Evolutionary conservation across 2,113 vertebrate genomes (phyloP), one percentile per base, ranked within the genome.

Genomic region (Pachypanchax playfairii): DNA sequence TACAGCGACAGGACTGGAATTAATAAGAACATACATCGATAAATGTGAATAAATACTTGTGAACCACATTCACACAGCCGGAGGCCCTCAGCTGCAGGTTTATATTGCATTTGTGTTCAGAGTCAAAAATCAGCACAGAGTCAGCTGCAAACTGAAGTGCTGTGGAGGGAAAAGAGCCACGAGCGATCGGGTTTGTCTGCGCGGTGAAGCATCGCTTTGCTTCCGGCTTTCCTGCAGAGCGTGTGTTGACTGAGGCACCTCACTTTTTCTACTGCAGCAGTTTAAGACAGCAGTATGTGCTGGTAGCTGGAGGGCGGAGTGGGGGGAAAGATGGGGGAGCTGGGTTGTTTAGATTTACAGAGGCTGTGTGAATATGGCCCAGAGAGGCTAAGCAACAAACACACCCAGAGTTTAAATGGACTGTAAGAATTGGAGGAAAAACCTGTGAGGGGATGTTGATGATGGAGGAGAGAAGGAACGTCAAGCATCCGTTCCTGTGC

Each of bases 21-120:
- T 87, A 70, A 89, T 89, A 87, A 86, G 83, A 90, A 92, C 87
- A 87, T 48, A 92, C 90, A 90, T 82, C 88, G 89, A 87, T 90
- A 90, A 90, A 90, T 90, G 90, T 80, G 74, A 75, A 83, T 86
- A 84, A 90, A 87, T 80, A 91, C 75, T 68, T 28, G 64, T 78
- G 84, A 86, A 79, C 73, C 75, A 79, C 26, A 72, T 80, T 88
- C 84, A 86, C 83, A 87, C 77, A 79, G 84, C 73, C 21, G 25
- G 12, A 44, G 54, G 53, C 1, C 18, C 63, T 58, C 63, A 20
- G 73, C 17, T 33, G 25, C 73, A 78, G 51, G 46, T 50, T 38
- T 14, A 21, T 18, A 26, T 28, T 42, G 52, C 44, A 9, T 65
- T 24, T 48, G 54, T 29, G 64, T 14, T 64, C 48, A 39, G 7